Base-by-base conservation (phyloP, 1,140 invertebrate genomes). In the Polyergus mexicanus region DNA sequence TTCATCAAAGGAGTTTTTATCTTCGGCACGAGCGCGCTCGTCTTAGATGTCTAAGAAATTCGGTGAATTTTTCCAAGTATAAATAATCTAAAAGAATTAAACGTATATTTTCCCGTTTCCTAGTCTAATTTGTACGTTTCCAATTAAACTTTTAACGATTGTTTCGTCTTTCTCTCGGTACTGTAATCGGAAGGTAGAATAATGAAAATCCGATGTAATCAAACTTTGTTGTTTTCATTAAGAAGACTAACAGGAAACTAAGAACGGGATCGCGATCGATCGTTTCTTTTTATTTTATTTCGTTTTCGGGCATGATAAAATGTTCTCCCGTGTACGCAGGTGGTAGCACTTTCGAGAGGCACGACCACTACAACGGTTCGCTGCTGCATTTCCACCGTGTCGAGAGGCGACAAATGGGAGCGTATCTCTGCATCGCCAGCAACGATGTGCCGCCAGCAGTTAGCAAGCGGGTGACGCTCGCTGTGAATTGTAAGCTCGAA, bases 361-460 rank as follows among this genome's bases (percentile, higher is more conserved):
- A 88, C 65, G 89, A 91, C 44, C 86, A 51, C 22, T 97, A 97
- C 94, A 97, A 97, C 91, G 97, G 97, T 65, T 97, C 97, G 65
- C 96, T 96, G 44, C 95, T 98, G 91, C 95, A 97, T 74, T 96
- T 98, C 89, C 96, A 97, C 95, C 96, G 97, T 62, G 95, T 98
- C 90, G 98, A 98, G 90, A 95, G 98, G 77, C 96, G 96, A 89
- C 97, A 98, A 95, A 98, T 98, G 97, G 98, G 98, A 47, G 97
- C 97, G 44, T 98, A 98, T 94, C 96, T 98, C 86, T 98, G 98
- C 95, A 98, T 98, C 89, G 98, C 98, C 41, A 97, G 97, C 91
- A 98, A 98, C 94, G 98, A 98, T 94, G 98, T 98, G 32, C 98
- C 98, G 83, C 98, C 98, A 38, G 97, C 98, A 16, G 97, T 98